Evolutionary conservation across 2,113 vertebrate genomes (phyloP), one percentile per base, ranked within the genome.

Genomic region (Gavia stellata): DNA sequence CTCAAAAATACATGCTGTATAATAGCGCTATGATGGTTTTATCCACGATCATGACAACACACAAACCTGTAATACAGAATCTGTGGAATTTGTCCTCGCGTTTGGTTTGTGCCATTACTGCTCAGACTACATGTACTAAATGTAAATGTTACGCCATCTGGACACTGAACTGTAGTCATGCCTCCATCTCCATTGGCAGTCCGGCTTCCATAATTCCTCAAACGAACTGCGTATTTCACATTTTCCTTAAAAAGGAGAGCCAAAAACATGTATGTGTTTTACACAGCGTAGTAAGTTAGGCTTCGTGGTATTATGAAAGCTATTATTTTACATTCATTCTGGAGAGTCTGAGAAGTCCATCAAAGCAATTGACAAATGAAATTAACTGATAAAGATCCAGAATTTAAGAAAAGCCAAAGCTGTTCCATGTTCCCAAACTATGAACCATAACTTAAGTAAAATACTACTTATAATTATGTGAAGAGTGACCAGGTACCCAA

Each of bases 21-120:
- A 67, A 58, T 1, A 66, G 26, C 44, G 36, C 11, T 49, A 12
- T 0, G 1, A 40, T 24, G 20, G 14, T 68, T 86, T 33, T 3
- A 23, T 53, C 74, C 12, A 63, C 8, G 20, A 67, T 59, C 8
- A 73, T 8, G 15, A 17, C 21, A 50, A 59, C 33, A 75, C 14
- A 96, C 97, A 40, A 82, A 99, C 99, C 99, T 99, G 98, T 99
- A 99, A 97, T 99, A 99, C 28, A 99, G 99, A 47, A 99, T 99
- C 98, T 99, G 99, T 21, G 99, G 99, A 92, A 99, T 99, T 58
- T 99, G 99, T 42, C 99, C 99, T 94, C 99, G 98, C 7, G 99
- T 99, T 98, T 99, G 99, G 93, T 99, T 99, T 90, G 99, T 99
- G 81, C 99, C 99, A n/a, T 99, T 99, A 96, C 99, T 99, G 96